Evolutionary conservation across 1,140 invertebrate species (phyloP).

Genomic region (Zaprionus vittiger): DNA sequence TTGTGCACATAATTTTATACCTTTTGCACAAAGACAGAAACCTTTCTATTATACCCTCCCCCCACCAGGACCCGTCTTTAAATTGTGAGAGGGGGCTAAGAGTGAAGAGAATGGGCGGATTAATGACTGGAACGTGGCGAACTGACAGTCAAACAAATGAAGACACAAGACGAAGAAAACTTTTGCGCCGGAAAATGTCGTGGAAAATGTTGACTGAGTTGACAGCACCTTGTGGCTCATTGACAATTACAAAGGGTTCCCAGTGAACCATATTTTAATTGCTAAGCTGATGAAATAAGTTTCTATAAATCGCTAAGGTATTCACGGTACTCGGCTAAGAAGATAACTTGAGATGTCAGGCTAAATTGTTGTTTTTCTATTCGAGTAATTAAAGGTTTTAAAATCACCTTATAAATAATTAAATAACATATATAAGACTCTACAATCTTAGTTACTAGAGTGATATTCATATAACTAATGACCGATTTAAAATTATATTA

Average conservation of each 20-base stretch:
- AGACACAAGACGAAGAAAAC: conserved; percentile 23
- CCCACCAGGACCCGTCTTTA: not conserved
- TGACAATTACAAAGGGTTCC: not conserved
- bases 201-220: conserved; percentile 15
- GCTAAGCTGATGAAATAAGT: conserved; percentile 2
- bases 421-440: too few relatives aligned
- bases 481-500: too few relatives aligned
- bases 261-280: conserved; percentile 20
- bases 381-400: too few relatives aligned
- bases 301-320: not conserved
- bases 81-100: not conserved
- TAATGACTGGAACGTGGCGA: conserved; percentile 19
- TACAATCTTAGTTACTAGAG: too few relatives aligned
- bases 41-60: not conserved
- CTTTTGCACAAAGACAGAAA: conserved; percentile 13
- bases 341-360: not conserved
- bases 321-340: not conserved
- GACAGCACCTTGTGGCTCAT: not conserved
- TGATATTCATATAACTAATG: too few relatives aligned
- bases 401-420: too few relatives aligned
- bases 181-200: conserved; percentile 28
- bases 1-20: conserved; percentile 76
- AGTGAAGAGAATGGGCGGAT: conserved; percentile 10
- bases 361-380: too few relatives aligned
- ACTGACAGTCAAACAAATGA: conserved; percentile 27